Conservation (phyloP, 2,113 vertebrate species). For the Carassius carassius region DNA sequence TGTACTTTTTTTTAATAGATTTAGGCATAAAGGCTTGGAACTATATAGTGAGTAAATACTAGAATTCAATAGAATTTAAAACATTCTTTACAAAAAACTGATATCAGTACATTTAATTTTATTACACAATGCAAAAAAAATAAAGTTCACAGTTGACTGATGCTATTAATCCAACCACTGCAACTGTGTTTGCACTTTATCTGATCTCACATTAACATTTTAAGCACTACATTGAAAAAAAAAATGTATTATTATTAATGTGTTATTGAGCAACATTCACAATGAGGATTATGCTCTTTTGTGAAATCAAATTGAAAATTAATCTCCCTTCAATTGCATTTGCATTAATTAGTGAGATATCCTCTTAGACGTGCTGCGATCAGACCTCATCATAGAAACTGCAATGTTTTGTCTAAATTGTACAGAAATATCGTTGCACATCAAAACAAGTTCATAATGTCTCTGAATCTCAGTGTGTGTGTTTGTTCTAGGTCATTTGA, state of each 20-base stretch:
- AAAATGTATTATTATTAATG: no score
- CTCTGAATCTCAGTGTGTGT: background rate
- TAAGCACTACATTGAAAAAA: background rate
- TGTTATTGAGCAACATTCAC: background rate
- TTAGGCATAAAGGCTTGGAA: no score
- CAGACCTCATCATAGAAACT: background rate
- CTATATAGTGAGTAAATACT: no score
- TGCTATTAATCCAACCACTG: background rate
- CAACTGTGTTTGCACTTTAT: background rate
- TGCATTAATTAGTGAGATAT: background rate
- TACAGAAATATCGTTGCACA: background rate
- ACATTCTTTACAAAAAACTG: background rate
- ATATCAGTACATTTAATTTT: background rate
- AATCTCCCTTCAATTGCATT: background rate
- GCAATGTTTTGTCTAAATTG: background rate
- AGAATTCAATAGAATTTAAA: background rate
- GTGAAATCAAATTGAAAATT: background rate
- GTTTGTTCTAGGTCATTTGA: slow-evolving; percentile 19
- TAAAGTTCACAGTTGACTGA: background rate
- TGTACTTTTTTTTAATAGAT: no score
- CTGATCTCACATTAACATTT: background rate
- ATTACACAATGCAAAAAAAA: background rate
- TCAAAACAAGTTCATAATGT: background rate
- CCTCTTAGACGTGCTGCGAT: background rate
- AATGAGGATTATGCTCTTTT: background rate